Percentiles rank a stretch among this genome's conserved stretches.
These are phyloP conservation scores for Urocitellus parryii DNA, from an alignment of 2,113 vertebrate genomes.

Conservation along the genomic window DNA sequence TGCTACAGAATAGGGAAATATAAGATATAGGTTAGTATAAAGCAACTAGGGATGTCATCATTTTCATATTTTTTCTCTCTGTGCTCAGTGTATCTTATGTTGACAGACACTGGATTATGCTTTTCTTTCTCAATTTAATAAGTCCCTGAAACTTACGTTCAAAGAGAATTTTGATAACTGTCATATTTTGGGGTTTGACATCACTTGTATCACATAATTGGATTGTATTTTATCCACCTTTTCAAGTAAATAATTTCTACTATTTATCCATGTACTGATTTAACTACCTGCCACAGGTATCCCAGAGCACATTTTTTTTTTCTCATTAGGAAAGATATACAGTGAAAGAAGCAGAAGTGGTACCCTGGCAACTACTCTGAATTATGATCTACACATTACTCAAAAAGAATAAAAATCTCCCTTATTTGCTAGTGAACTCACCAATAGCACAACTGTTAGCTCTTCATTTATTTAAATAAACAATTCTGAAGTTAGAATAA, in stretches of 20 bases:
- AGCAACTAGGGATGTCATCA: not conserved
- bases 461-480: slow-evolving; percentile 34
- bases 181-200: not conserved
- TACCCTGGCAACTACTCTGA: not conserved
- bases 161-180: slow-evolving; percentile 7
- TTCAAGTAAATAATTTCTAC: not conserved
- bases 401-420: not conserved
- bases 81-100: not conserved
- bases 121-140: slow-evolving; percentile 57
- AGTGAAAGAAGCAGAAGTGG: not conserved
- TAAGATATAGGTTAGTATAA: not conserved
- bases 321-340: not conserved
- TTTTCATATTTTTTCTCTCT: not conserved
- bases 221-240: slow-evolving; percentile 18
- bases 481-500: not conserved
- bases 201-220: not conserved
- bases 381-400: not conserved
- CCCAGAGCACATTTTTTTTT: not conserved
- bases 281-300: not conserved
- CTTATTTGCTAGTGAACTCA: slow-evolving; percentile 1
- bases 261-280: not conserved
- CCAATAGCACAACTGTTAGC: not conserved
- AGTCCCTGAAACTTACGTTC: not conserved
- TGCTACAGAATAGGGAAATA: not conserved
- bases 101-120: not conserved